Percentiles rank a stretch among this genome's conserved stretches.
These are phyloP conservation scores for Chromoteleia sp. DNA, from an alignment of 2,888 invertebrate genomes.

Conservation along the genomic window DNA sequence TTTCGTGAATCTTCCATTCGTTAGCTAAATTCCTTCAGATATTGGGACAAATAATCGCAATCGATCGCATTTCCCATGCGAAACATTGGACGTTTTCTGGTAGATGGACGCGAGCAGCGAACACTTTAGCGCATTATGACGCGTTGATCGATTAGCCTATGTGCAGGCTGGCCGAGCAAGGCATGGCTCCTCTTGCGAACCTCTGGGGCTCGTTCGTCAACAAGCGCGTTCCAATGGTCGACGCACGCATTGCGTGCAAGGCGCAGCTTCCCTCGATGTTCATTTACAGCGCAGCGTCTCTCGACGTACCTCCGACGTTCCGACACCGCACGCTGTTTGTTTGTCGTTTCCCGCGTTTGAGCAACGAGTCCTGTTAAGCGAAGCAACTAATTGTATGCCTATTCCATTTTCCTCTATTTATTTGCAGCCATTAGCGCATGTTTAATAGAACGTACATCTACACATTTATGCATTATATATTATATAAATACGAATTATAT, in stretches of 20 bases:
- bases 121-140: constrained; percentile 73
- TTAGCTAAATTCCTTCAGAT: too few species aligned
- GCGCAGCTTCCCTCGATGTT: constrained; percentile 48
- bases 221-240: constrained; percentile 72
- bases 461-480: constrained; percentile 10
- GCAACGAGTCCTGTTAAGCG: constrained; percentile 60
- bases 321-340: constrained; percentile 50
- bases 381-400: constrained; percentile 65
- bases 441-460: constrained; percentile 22
- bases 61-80: constrained; percentile 11
- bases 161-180: constrained; percentile 69
- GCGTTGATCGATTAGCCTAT: constrained; percentile 75
- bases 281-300: constrained; percentile 54
- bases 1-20: too few species aligned
- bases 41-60: constrained; percentile 11
- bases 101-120: constrained; percentile 36
- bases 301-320: constrained; percentile 25
- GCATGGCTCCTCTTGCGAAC: constrained; percentile 76
- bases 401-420: constrained; percentile 61
- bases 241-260: constrained; percentile 78
- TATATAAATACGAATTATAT: neutral
- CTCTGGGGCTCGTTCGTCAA: constrained; percentile 70
- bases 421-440: constrained; percentile 42
- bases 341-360: constrained; percentile 61
- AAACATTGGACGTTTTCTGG: constrained; percentile 42